A percentile compares a stretch with the other conserved stretches of the same genome.
These are phyloP conservation scores for Podocnemis expansa DNA, from an alignment of 2,113 vertebrate genomes.

Conservation along the genomic window DNA sequence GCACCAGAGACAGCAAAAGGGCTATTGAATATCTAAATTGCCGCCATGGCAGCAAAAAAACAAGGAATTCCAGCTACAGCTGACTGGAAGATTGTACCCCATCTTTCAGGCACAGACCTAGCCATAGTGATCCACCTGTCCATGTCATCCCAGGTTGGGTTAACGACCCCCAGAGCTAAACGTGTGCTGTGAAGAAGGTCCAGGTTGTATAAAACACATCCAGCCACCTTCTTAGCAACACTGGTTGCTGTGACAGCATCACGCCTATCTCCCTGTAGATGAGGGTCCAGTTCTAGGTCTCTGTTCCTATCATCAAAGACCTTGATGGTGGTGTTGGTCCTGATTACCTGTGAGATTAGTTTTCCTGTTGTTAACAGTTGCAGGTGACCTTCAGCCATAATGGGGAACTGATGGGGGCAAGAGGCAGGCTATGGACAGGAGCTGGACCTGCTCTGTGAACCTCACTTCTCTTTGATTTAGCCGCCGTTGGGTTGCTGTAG, in stretches of 20 bases:
- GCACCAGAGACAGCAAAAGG: neutral
- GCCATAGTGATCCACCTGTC: neutral
- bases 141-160: too few species aligned
- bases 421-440: neutral
- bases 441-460: neutral
- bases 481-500: neutral
- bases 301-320: neutral
- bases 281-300: neutral
- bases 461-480: neutral
- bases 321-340: neutral
- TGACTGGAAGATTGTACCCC: neutral
- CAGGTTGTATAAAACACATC: neutral
- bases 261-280: neutral
- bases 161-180: neutral
- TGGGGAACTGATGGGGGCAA: neutral
- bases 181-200: neutral
- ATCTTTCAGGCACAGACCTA: rapidly evolving
- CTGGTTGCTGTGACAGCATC: rapidly evolving
- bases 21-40: neutral
- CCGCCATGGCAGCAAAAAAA: neutral
- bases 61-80: neutral
- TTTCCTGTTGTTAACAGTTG: neutral
- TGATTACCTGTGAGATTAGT: rapidly evolving
- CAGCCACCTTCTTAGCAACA: neutral
- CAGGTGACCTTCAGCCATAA: neutral